Percentiles rank a stretch among this genome's conserved stretches.
Conservation (phyloP, 1,140 invertebrate species). For the Megathymus violae region DNA sequence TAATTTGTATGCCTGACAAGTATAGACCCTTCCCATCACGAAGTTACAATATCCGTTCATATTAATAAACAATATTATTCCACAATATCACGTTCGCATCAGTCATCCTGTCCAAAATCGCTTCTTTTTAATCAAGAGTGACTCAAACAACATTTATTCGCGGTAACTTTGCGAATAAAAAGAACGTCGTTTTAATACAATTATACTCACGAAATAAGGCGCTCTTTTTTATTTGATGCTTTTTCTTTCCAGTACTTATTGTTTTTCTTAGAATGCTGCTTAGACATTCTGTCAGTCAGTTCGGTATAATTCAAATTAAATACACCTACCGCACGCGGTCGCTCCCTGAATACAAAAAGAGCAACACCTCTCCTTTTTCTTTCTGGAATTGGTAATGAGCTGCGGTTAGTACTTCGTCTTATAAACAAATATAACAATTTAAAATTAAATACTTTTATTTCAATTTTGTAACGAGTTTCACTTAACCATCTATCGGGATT, state of each 20-base stretch:
- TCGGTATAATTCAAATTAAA: constrained; percentile 78
- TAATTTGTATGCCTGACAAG: constrained; percentile 71
- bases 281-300: constrained; percentile 77
- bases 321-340: constrained; percentile 67
- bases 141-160: constrained; percentile 70
- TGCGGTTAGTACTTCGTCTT: constrained; percentile 69
- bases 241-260: constrained; percentile 62
- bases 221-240: constrained; percentile 63
- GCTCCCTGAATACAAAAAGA: constrained; percentile 66
- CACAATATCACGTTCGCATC: constrained; percentile 67
- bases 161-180: constrained; percentile 54
- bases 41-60: constrained; percentile 74
- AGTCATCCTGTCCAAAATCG: constrained; percentile 74
- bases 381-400: constrained; percentile 72
- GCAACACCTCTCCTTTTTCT: constrained; percentile 50
- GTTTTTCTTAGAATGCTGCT: constrained; percentile 63
- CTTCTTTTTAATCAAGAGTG: constrained; percentile 71
- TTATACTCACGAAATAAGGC: constrained; percentile 66
- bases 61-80: constrained; percentile 70
- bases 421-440: no score
- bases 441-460: no score
- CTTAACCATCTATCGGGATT: constrained; percentile 52
- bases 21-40: constrained; percentile 71
- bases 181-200: constrained; percentile 70
- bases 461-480: constrained; percentile 67